phyloP scores from a whole-genome alignment of 2,888 invertebrate species.

The Phymatocera aterrima region DNA sequence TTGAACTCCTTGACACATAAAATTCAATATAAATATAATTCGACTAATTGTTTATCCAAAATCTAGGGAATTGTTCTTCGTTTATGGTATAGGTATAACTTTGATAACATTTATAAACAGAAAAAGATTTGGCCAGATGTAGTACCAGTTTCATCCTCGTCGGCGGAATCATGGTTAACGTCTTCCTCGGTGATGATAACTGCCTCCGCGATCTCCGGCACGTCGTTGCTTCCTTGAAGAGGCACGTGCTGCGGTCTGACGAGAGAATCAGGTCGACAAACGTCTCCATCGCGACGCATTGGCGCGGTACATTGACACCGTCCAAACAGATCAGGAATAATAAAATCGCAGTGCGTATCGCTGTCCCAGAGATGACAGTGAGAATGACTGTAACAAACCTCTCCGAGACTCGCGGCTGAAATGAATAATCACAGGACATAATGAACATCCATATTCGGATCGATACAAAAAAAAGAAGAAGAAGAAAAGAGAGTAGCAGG shows the following conservation, averaged over 20 bases:
- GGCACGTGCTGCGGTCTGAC: constrained; percentile 66
- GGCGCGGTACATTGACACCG: constrained; percentile 85
- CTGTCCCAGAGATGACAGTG: constrained; percentile 91
- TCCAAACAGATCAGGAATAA: constrained; percentile 92
- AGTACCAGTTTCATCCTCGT: constrained; percentile 33
- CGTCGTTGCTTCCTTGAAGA: constrained; percentile 45
- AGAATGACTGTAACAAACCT: constrained; percentile 92
- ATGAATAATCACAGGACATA: constrained; percentile 55
- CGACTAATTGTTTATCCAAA: not conserved
- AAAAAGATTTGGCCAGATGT: too few species aligned
- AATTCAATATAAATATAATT: not conserved
- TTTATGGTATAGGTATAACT: too few species aligned
- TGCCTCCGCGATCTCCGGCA: constrained; percentile 24
- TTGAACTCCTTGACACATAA: constrained; percentile 61
- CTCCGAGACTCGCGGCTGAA: constrained; percentile 90
- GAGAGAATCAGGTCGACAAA: constrained; percentile 75
- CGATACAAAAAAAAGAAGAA: too few species aligned
- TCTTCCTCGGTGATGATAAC: constrained; percentile 37
- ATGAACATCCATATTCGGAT: not conserved
- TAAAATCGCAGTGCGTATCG: constrained; percentile 91
- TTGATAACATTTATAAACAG: too few species aligned
- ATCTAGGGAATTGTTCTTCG: too few species aligned
- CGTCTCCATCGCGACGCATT: constrained; percentile 71
- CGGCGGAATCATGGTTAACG: constrained; percentile 37
- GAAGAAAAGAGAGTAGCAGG: too few species aligned